These are phyloP conservation scores for Rhagoletis zephyria DNA, from an alignment of 1,140 invertebrate genomes.

Conservation along the genomic window DNA sequence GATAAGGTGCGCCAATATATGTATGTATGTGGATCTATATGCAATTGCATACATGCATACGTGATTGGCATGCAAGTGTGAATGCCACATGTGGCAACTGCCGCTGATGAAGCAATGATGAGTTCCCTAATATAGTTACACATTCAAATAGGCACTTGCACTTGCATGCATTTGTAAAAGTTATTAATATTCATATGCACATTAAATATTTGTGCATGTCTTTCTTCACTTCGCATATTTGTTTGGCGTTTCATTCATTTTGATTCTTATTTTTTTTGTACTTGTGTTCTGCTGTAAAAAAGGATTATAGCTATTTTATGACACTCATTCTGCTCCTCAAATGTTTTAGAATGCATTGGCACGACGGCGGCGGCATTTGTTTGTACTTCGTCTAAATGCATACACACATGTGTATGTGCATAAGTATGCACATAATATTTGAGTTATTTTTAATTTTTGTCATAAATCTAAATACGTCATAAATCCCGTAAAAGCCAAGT, in stretches of 20 bases:
- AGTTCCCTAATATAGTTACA: neutral
- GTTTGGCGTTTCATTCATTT: neutral
- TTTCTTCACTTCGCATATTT: neutral
- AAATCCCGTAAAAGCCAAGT: constrained; percentile 18
- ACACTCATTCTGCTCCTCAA: neutral
- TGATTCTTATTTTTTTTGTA: neutral
- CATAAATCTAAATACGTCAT: constrained; percentile 36
- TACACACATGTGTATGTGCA: neutral
- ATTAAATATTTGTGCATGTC: constrained; percentile 40
- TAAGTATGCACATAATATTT: neutral
- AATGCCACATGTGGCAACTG: neutral
- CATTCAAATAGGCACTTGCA: neutral
- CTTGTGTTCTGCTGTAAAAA: neutral
- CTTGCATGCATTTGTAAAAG: neutral
- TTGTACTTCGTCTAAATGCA: neutral
- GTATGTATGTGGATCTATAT: neutral
- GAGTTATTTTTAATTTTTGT: constrained; percentile 49
- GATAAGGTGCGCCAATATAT: neutral
- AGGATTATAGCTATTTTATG: constrained; percentile 37
- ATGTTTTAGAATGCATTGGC: constrained; percentile 7
- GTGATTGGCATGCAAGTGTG: neutral
- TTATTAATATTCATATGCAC: neutral
- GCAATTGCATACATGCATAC: neutral
- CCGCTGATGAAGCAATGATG: constrained; percentile 25
- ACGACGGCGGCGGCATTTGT: constrained; percentile 21